Percentiles rank a stretch among this genome's conserved stretches.
phyloP scores from a whole-genome alignment of 2,797 vertebrate genomes.

The Dryobates pubescens region DNA sequence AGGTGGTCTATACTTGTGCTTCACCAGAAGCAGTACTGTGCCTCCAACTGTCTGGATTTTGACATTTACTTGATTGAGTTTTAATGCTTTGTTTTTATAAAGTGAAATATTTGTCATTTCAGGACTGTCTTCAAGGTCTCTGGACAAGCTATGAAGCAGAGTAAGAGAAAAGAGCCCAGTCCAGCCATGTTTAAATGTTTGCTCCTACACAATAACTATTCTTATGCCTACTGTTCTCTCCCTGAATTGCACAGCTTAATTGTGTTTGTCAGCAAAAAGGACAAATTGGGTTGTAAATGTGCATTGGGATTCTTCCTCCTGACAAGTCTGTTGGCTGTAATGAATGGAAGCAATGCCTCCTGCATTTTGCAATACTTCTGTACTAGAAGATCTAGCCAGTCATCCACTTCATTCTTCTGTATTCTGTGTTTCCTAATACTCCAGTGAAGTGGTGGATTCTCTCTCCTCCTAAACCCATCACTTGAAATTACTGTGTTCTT shows the following conservation, averaged over 20 bases:
- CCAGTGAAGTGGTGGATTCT: not conserved
- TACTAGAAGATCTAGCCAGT: not conserved
- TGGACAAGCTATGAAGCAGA: not conserved
- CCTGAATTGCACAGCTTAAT: not conserved
- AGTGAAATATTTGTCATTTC: not conserved
- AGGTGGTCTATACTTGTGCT: not conserved
- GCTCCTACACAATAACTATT: not conserved
- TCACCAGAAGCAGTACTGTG: not conserved
- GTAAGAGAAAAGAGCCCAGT: not conserved
- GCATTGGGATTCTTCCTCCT: not conserved
- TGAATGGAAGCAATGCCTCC: not conserved
- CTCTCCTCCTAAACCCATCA: not conserved
- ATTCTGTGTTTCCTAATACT: not conserved
- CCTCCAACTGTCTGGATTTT: not conserved
- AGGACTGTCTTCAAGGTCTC: not conserved
- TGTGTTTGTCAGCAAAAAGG: not conserved
- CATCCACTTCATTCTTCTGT: not conserved
- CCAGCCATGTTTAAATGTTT: not conserved
- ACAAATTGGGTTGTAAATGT: not conserved
- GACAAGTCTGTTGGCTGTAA: not conserved
- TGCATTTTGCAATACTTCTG: constrained; percentile 26
- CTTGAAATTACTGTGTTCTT: not conserved
- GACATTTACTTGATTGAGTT: not conserved
- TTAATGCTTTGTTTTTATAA: not conserved
- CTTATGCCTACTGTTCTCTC: not conserved